These are phyloP conservation scores for Rhimphoctona megacephalus DNA, from an alignment of 2,888 invertebrate genomes.

Conservation along the genomic window DNA sequence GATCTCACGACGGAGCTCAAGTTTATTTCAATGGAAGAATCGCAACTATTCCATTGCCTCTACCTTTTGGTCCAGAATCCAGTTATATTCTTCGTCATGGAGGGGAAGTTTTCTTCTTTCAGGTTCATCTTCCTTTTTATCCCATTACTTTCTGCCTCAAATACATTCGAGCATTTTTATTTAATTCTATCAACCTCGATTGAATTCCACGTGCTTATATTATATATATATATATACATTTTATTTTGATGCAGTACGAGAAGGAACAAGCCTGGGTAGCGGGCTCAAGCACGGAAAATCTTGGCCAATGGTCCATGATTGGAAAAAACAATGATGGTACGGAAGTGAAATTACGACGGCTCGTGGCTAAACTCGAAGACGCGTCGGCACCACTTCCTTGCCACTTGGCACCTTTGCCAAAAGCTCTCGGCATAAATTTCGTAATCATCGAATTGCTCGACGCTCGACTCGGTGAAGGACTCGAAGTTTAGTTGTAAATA, in stretches of 20 bases:
- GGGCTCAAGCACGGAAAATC: constrained; percentile 66
- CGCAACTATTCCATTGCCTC: constrained; percentile 76
- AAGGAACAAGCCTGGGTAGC: constrained; percentile 75
- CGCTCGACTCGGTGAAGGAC: constrained; percentile 68
- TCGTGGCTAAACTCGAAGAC: constrained; percentile 77
- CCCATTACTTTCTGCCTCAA: background rate
- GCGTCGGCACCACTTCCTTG: constrained; percentile 67
- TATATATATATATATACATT: constrained; percentile 10
- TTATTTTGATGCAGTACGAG: constrained; percentile 72
- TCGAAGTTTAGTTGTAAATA: constrained; percentile 62
- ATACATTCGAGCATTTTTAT: background rate
- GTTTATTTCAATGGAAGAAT: constrained; percentile 78
- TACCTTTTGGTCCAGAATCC: constrained; percentile 77
- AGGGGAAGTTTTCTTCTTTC: constrained; percentile 79
- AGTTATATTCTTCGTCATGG: constrained; percentile 78
- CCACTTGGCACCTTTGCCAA: constrained; percentile 76
- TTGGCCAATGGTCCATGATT: constrained; percentile 79
- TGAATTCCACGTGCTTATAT: constrained; percentile 10
- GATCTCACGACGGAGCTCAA: constrained; percentile 76
- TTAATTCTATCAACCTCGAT: background rate
- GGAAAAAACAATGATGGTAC: constrained; percentile 73
- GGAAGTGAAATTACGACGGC: constrained; percentile 75
- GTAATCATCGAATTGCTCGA: constrained; percentile 73
- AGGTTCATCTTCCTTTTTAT: constrained; percentile 72
- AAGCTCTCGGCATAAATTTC: constrained; percentile 70